A percentile compares a stretch with the other conserved stretches of the same genome.
Conservation (phyloP, 2,113 vertebrate species). For the Notarius lentiginosus region DNA sequence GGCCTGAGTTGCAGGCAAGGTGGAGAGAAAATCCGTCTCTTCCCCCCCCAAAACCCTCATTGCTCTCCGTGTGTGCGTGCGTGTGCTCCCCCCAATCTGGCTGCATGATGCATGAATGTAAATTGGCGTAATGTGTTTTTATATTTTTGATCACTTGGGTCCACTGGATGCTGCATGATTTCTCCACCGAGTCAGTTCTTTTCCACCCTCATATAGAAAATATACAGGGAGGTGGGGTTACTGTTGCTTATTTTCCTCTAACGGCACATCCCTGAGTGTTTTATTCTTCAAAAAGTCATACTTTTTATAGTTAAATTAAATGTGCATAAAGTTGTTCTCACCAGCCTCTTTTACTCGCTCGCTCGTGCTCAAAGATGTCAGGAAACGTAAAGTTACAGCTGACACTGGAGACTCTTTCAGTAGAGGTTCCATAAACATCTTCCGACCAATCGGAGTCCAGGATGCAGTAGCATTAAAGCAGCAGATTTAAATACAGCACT, state of each 20-base stretch:
- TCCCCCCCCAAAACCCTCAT: conserved; percentile 25
- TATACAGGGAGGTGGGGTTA: background rate
- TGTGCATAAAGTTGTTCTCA: background rate
- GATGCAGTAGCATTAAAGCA: background rate
- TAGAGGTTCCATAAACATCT: background rate
- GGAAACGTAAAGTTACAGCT: background rate
- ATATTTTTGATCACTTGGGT: background rate
- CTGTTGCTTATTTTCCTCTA: background rate
- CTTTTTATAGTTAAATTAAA: background rate
- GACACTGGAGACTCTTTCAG: background rate
- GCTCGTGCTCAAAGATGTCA: too few species aligned
- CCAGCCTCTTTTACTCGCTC: too few species aligned
- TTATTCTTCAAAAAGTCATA: background rate
- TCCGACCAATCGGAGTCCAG: background rate
- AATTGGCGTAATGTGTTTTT: background rate
- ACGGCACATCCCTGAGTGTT: background rate
- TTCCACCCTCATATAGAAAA: background rate
- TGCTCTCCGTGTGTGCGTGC: too few species aligned
- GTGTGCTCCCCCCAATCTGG: background rate
- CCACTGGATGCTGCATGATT: conserved; percentile 1
- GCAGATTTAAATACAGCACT: background rate
- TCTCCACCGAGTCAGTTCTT: background rate
- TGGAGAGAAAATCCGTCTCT: conserved; percentile 77
- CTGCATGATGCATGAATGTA: background rate
- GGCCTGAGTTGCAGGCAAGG: conserved; percentile 92